Evolutionary conservation across 2,797 vertebrate species (phyloP).

Genomic region (Pangasius sanitwongsei): DNA sequence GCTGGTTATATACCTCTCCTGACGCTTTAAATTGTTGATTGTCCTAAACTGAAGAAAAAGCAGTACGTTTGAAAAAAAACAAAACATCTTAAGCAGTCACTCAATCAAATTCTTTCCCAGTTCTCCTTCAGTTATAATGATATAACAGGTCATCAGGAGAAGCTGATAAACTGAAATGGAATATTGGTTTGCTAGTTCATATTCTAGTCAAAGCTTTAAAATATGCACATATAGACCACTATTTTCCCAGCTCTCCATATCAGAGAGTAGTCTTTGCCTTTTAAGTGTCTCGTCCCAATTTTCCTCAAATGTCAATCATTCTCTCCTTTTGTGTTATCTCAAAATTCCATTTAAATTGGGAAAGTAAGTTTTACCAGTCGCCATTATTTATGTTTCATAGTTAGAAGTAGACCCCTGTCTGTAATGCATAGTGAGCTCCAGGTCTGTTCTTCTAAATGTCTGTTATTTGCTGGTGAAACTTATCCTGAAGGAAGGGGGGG

Average conservation of each 20-base stretch:
- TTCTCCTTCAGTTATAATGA: conserved; percentile 38
- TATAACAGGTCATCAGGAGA: conserved; percentile 34
- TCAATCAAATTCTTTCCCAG: conserved; percentile 25
- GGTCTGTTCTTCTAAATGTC: neutral
- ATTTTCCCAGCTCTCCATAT: conserved; percentile 55
- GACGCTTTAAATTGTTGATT: neutral
- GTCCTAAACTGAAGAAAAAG: neutral
- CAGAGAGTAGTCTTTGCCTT: conserved; percentile 52
- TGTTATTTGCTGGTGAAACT: conserved; percentile 26
- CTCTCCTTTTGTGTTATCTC: conserved; percentile 44
- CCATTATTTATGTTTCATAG: conserved; percentile 37
- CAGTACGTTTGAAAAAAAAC: neutral
- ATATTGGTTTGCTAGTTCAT: conserved; percentile 49
- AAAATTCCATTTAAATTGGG: conserved; percentile 39
- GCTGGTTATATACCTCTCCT: neutral
- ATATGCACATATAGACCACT: conserved; percentile 65
- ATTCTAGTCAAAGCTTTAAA: conserved; percentile 53
- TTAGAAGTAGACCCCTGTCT: conserved; percentile 37
- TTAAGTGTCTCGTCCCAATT: conserved; percentile 48
- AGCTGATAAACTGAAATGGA: conserved; percentile 49
- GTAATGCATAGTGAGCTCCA: neutral
- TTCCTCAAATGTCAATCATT: conserved; percentile 55
- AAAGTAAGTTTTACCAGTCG: conserved; percentile 41
- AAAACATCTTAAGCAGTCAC: neutral
- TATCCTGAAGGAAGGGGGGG: conserved; percentile 17